These are phyloP conservation scores for Rhagonycha lutea DNA, from an alignment of 2,888 invertebrate species.

Conservation along the genomic window DNA sequence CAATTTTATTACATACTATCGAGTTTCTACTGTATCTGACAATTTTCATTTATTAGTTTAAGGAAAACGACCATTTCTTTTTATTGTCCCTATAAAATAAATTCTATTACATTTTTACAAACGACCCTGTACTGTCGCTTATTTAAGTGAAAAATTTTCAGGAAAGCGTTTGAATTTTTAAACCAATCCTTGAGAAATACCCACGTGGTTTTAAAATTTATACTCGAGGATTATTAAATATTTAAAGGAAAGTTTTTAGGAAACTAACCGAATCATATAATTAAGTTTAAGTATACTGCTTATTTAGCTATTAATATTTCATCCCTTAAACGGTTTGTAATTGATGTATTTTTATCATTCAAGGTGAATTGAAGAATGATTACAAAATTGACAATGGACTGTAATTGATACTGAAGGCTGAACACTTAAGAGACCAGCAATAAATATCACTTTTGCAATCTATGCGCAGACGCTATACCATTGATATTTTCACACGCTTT, in stretches of 20 bases:
- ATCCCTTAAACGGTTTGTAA: background rate
- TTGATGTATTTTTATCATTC: background rate
- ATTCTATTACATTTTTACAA: background rate
- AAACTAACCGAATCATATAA: background rate
- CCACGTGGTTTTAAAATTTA: background rate
- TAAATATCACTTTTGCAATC: conserved; percentile 21
- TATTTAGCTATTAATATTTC: background rate
- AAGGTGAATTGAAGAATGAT: conserved; percentile 3
- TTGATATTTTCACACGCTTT: conserved; percentile 33
- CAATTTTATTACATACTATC: too few species aligned
- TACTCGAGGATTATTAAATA: background rate
- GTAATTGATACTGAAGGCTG: conserved; percentile 15
- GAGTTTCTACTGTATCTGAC: background rate
- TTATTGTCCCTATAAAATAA: background rate
- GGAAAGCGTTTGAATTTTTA: background rate
- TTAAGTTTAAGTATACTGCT: background rate
- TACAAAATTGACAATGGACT: background rate
- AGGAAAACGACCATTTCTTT: background rate
- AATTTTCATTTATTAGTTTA: background rate
- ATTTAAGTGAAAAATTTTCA: background rate
- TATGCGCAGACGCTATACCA: conserved; percentile 33
- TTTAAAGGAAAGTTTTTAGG: background rate
- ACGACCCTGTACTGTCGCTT: background rate
- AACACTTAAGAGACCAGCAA: background rate
- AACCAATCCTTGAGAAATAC: background rate